These are phyloP conservation scores for Protophormia terraenovae DNA, from an alignment of 2,888 invertebrate species.

Conservation along the genomic window DNA sequence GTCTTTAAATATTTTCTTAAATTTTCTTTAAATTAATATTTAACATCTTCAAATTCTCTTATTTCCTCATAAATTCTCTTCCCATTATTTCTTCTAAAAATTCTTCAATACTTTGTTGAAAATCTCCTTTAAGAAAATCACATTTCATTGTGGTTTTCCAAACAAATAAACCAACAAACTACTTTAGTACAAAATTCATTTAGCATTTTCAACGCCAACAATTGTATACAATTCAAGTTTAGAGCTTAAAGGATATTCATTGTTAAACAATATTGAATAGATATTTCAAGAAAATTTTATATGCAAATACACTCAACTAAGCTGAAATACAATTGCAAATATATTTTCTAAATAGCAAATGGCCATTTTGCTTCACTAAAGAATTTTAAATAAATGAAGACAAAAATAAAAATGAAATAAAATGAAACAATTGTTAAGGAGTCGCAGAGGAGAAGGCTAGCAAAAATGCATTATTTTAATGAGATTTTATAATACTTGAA, in stretches of 20 bases:
- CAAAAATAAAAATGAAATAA: constrained; percentile 53
- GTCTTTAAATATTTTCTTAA: too few relatives aligned
- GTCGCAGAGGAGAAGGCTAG: not conserved
- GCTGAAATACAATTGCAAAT: constrained; percentile 48
- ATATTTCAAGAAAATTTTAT: constrained; percentile 58
- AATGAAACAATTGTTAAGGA: constrained; percentile 19
- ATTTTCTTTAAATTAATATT: too few relatives aligned
- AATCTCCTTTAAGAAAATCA: constrained; percentile 63
- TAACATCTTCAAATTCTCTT: not conserved
- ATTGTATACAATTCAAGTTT: constrained; percentile 58
- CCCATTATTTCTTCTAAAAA: not conserved
- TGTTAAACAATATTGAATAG: constrained; percentile 63
- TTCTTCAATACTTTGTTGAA: constrained; percentile 42
- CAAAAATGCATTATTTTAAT: constrained; percentile 67
- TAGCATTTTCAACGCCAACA: constrained; percentile 44
- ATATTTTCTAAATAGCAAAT: constrained; percentile 43
- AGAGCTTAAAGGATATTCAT: constrained; percentile 67
- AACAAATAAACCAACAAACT: constrained; percentile 30
- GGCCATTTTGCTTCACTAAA: constrained; percentile 56
- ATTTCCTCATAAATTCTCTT: not conserved
- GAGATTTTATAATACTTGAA: constrained; percentile 57
- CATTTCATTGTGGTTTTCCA: constrained; percentile 62
- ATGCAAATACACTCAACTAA: constrained; percentile 56
- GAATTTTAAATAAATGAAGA: constrained; percentile 56
- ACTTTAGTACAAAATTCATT: constrained; percentile 32